Evolutionary conservation across 2,797 vertebrate genomes (phyloP), one percentile per base, ranked within the genome.

Genomic region (Threskiornis aethiopicus): DNA sequence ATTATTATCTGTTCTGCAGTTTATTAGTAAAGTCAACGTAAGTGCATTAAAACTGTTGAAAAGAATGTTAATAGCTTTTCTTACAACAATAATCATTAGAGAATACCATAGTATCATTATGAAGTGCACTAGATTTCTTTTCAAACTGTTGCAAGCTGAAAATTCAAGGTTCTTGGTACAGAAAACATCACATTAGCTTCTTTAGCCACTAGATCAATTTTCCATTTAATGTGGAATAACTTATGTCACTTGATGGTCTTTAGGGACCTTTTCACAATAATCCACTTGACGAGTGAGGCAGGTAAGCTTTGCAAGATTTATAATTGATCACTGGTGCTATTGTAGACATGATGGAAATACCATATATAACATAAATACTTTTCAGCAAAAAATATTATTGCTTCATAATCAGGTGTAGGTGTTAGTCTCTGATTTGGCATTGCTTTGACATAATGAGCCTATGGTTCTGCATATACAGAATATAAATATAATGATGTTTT

Each of bases 401-500:
- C 90, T 95, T 93, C 89, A 94, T 90, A 93, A 96, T 94, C 89
- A 93, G 47, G 33, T 79, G 33, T 94, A 96, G 84, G 89, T 96
- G 92, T 96, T 94, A 91, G 84, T 86, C 70, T 77, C 90, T 90
- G 90, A 89, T 96, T 88, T 96, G 93, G 61, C 90, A 93, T 83
- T 3, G 8, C 66, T 89, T 93, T 93, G 61, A 97, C 96, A 97
- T 95, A 97, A 96, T 54, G 66, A 94, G 49, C 16, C 87, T 95
- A 93, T 66, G 47, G 87, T 94, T 95, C 93, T 95, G 84, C 47
- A 82, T 58, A 92, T 42, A 78, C 55, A 94, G 76, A 87, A 96
- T 83, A 93, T 96, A 95, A 96, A 93, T 94, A 93, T 96, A 93
- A 95, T 92, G 46, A 89, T 97, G 82, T 97, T 96, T 97, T 97